Evolutionary conservation across 2,113 vertebrate genomes (phyloP).

Genomic region (Cyanoderma ruficeps): DNA sequence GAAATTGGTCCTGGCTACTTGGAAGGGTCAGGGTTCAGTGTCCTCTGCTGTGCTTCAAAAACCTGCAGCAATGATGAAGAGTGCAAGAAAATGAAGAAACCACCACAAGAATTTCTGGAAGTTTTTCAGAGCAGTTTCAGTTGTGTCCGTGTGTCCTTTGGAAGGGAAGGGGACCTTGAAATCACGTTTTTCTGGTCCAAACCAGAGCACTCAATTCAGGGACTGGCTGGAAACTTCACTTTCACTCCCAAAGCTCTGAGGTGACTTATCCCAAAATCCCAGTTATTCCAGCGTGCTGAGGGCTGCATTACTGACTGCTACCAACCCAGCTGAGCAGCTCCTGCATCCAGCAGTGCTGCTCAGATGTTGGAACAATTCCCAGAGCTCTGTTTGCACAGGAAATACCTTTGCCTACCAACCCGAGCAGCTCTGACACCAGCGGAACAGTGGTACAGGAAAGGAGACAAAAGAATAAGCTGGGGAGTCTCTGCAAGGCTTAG

Average conservation of each 20-base stretch:
- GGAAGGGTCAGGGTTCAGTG: slow-evolving; percentile 32
- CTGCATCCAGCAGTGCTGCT: background rate
- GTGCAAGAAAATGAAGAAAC: background rate
- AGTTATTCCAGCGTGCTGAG: background rate
- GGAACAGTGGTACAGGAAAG: background rate
- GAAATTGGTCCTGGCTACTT: slow-evolving; percentile 65
- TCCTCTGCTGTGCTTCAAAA: slow-evolving; percentile 65
- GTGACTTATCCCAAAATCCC: background rate
- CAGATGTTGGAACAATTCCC: background rate
- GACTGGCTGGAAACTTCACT: background rate
- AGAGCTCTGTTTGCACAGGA: background rate
- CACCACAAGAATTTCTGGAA: background rate
- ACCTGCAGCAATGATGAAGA: slow-evolving; percentile 4
- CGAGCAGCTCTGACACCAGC: background rate
- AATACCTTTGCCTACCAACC: background rate
- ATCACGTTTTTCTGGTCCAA: background rate
- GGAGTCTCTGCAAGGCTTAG: background rate
- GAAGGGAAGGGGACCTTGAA: background rate
- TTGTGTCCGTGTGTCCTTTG: background rate
- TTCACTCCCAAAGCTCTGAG: background rate
- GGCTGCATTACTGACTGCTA: background rate
- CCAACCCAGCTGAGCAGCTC: background rate
- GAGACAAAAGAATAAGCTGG: background rate
- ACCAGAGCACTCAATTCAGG: background rate
- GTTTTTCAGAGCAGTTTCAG: background rate